Conservation (phyloP, 1,140 invertebrate genomes). For the Helicoverpa zea region DNA sequence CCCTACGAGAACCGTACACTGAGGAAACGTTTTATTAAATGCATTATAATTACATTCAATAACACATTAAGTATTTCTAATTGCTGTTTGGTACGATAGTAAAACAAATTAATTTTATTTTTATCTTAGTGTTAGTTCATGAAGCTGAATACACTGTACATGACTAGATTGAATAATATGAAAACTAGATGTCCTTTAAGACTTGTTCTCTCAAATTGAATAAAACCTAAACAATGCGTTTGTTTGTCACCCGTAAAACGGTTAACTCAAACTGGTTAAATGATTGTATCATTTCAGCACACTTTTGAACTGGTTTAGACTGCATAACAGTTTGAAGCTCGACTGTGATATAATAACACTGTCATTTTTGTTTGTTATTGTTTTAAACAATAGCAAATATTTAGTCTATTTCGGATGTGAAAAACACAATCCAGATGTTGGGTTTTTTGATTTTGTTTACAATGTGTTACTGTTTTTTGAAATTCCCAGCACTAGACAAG, state of each 20-base stretch:
- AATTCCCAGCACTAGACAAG: no score
- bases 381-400: not conserved
- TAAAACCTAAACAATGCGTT: not conserved
- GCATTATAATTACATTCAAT: not conserved
- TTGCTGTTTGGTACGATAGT: no score
- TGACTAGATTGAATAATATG: no score
- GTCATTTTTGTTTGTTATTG: not conserved
- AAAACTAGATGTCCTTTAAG: no score
- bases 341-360: slow-evolving; percentile 1
- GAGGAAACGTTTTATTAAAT: not conserved
- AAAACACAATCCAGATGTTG: no score
- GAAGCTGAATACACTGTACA: no score
- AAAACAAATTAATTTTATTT: no score
- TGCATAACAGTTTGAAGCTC: not conserved
- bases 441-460: no score
- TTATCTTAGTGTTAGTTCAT: no score
- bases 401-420: no score
- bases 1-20: not conserved
- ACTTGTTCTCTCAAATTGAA: no score
- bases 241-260: not conserved
- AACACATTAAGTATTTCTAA: not conserved
- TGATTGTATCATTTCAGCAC: not conserved
- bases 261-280: not conserved
- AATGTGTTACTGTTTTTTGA: no score
- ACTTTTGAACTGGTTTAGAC: slow-evolving; percentile 3